Evolutionary conservation across 2,888 invertebrate genomes (phyloP).

Genomic region (Atethmia centrago): DNA sequence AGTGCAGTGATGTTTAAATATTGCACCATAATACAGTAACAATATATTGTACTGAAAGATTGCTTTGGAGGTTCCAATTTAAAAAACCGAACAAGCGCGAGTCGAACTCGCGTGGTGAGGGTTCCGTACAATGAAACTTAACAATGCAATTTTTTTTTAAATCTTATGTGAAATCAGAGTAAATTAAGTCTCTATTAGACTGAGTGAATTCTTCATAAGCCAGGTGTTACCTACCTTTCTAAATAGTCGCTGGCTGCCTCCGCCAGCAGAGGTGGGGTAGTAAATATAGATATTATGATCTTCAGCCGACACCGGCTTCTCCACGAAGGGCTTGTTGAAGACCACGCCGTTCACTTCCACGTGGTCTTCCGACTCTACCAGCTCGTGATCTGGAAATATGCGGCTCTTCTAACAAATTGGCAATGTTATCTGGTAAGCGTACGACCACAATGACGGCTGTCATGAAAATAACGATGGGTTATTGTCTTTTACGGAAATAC

Average conservation of each 20-base stretch:
- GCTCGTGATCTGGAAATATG: constrained; percentile 93
- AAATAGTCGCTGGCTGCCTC: constrained; percentile 99
- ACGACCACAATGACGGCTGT: neutral
- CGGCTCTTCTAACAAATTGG: neutral
- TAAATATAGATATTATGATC: constrained; percentile 99
- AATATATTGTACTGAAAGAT: no score
- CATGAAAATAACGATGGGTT: neutral
- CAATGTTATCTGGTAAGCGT: neutral
- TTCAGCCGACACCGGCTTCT: constrained; percentile 99
- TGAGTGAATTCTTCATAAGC: neutral
- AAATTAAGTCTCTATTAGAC: neutral
- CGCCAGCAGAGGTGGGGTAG: constrained; percentile 99
- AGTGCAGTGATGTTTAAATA: neutral
- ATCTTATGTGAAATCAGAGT: neutral
- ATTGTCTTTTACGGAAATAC: neutral
- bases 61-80: no score
- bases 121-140: no score
- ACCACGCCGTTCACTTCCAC: constrained; percentile 98
- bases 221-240: constrained; percentile 93
- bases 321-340: constrained; percentile 99
- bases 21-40: neutral
- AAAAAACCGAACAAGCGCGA: no score
- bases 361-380: constrained; percentile 98
- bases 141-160: no score
- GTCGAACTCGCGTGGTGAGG: no score